Base-by-base conservation (phyloP, 2,888 invertebrate genomes). In the Eristalis pertinax region DNA sequence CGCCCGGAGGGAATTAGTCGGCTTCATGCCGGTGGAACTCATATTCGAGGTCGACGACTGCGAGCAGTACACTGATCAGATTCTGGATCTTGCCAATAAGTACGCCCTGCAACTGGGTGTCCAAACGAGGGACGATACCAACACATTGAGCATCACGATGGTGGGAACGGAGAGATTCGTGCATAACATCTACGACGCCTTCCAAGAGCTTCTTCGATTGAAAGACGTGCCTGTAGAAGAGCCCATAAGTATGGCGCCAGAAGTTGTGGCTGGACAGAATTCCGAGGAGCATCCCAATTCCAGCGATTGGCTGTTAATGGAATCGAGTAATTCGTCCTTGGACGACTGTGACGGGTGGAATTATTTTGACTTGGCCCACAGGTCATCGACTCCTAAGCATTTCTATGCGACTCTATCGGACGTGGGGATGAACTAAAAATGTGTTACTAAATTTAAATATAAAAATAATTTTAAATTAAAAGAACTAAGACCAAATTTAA, bases 31-130 rank as follows among this genome's bases (percentile, higher is more conserved):
- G 0, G 93, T 99, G 81, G 96, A 98, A 32, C 94, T 99, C 91
- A 98, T 98, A 94, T 99, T 99, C 94, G 99, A 99, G 94, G 94
- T 98, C 89, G 95, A 97, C n/a, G 97, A 98, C 91, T 96, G 96
- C 91, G 94, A 95, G 89, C 94, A 95, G 68, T 95, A 94, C 90
- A 93, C 94, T 84, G 94, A 95, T 89, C 93, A 94, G 91, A 94
- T 96, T 56, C 93, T 94, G 29, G 94, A 94, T 78, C 94, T 98
- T 74, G 97, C 97, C 95, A 95, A 96, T 89, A 95, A 95, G 89
- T 95, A 96, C 91, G 97, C 97, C 92, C 97, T 99, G 32, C 96
- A 95, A 91, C 96, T 99, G 91, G 97, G 96, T 91, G 94, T 98
- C 67, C 95, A 98, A 75, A 96, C 97, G 90, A 98, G 98, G 93